These are phyloP conservation scores for Pimephales promelas DNA, from an alignment of 2,113 vertebrate species.

Conservation along the genomic window DNA sequence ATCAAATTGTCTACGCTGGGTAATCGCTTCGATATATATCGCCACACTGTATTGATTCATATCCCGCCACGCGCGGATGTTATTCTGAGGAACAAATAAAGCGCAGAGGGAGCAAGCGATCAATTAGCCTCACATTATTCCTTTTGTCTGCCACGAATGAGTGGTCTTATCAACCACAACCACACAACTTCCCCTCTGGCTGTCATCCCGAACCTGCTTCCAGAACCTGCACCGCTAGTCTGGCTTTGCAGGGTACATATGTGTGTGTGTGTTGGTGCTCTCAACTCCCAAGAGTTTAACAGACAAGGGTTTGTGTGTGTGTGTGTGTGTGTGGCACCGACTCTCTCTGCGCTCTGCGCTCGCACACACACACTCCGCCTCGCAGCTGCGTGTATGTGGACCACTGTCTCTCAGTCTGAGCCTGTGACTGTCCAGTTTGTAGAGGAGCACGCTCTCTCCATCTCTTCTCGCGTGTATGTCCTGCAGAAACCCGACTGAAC, in stretches of 20 bases:
- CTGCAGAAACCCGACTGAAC: slow-evolving; percentile 49
- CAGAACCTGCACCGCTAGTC: slow-evolving; percentile 63
- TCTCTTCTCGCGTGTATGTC: slow-evolving; percentile 50
- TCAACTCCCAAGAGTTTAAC: slow-evolving; percentile 57
- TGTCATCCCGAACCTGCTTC: slow-evolving; percentile 58
- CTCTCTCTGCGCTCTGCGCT: slow-evolving; percentile 41
- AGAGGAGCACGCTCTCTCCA: slow-evolving; percentile 2
- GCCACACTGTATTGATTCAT: slow-evolving; percentile 60
- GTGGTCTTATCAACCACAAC: slow-evolving; percentile 71
- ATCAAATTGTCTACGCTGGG: slow-evolving; percentile 37
- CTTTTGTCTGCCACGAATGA: slow-evolving; percentile 62
- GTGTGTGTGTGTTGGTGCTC: slow-evolving; percentile 51
- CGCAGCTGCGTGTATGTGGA: slow-evolving; percentile 21
- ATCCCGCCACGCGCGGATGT: slow-evolving; percentile 47
- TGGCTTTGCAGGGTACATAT: slow-evolving; percentile 59
- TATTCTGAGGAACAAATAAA: slow-evolving; percentile 66
- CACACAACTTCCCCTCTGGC: slow-evolving; percentile 68
- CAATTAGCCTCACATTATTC: slow-evolving; percentile 66
- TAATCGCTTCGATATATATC: slow-evolving; percentile 57
- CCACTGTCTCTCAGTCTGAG: slow-evolving; percentile 13
- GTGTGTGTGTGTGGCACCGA: slow-evolving; percentile 14
- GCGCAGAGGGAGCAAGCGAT: slow-evolving; percentile 65
- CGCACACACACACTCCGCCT: slow-evolving; percentile 15
- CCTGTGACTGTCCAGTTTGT: slow-evolving; percentile 11
- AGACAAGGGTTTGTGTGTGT: slow-evolving; percentile 51